Conservation (phyloP, 1,140 invertebrate species). For the Drosophila busckii region DNA sequence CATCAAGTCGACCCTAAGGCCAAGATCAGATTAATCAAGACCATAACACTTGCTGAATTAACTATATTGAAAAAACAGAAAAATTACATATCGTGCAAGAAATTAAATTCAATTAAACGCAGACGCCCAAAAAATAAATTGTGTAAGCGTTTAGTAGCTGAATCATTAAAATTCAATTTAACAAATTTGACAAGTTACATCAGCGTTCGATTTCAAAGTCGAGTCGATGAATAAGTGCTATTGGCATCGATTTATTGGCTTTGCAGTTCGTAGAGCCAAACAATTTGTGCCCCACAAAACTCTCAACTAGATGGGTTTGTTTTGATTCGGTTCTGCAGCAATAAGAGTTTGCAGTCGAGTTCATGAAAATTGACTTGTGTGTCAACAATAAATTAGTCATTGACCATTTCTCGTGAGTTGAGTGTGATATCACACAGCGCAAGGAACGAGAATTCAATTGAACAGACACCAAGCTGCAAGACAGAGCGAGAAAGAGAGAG, state of each 20-base stretch:
- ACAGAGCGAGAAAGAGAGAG: neutral
- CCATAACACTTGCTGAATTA: too few species aligned
- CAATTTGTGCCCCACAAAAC: conserved; percentile 22
- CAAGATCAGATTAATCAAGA: conserved; percentile 38
- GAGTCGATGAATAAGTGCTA: too few species aligned
- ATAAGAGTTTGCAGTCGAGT: conserved; percentile 26
- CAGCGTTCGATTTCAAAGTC: conserved; percentile 27
- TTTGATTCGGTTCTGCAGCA: conserved; percentile 6
- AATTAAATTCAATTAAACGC: conserved; percentile 64
- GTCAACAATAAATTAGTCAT: conserved; percentile 52
- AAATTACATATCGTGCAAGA: conserved; percentile 17
- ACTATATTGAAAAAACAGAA: conserved; percentile 4
- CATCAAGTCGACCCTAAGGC: conserved; percentile 20
- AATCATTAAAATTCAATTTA: conserved; percentile 45
- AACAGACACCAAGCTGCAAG: too few species aligned
- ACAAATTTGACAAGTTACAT: conserved; percentile 47
- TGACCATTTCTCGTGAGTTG: conserved; percentile 4
- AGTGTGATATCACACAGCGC: conserved; percentile 35
- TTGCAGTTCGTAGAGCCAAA: conserved; percentile 5
- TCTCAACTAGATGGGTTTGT: conserved; percentile 18
- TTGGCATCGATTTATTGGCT: neutral
- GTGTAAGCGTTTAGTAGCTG: conserved; percentile 11
- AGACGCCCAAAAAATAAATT: conserved; percentile 30
- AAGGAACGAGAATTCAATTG: conserved; percentile 52
- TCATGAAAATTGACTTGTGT: conserved; percentile 25